Conservation (phyloP, 2,888 invertebrate genomes). For the Lepidochitona cinerea region DNA sequence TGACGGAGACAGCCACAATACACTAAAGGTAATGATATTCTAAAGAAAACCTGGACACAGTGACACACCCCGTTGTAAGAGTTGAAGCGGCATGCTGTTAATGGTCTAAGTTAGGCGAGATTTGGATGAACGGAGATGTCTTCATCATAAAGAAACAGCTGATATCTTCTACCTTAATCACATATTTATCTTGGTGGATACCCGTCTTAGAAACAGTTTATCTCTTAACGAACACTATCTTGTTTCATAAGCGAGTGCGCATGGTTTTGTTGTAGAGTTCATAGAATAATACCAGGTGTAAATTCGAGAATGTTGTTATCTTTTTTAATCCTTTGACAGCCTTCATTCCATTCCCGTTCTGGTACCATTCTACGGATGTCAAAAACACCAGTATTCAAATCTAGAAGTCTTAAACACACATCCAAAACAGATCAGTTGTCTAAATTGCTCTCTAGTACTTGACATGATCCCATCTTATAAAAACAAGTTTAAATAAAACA, state of each 20-base stretch:
- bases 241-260: not conserved
- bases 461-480: too few species aligned
- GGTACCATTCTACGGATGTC: too few species aligned
- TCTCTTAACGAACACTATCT: not conserved
- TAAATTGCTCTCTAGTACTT: too few species aligned
- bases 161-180: too few species aligned
- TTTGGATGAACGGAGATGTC: too few species aligned
- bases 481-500: too few species aligned
- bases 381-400: too few species aligned
- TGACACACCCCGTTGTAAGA: conserved; percentile 7
- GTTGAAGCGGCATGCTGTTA: not conserved
- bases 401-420: too few species aligned
- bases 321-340: not conserved
- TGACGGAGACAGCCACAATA: not conserved
- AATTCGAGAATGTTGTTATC: not conserved
- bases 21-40: conserved; percentile 2
- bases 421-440: too few species aligned
- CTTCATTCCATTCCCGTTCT: not conserved
- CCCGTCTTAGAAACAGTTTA: conserved; percentile 6
- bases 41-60: conserved; percentile 3
- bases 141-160: too few species aligned
- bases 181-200: conserved; percentile 6
- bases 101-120: too few species aligned
- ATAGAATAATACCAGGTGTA: not conserved
- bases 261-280: not conserved